Conservation (phyloP, 1,140 invertebrate genomes). For the Scaptomyza pallida region DNA sequence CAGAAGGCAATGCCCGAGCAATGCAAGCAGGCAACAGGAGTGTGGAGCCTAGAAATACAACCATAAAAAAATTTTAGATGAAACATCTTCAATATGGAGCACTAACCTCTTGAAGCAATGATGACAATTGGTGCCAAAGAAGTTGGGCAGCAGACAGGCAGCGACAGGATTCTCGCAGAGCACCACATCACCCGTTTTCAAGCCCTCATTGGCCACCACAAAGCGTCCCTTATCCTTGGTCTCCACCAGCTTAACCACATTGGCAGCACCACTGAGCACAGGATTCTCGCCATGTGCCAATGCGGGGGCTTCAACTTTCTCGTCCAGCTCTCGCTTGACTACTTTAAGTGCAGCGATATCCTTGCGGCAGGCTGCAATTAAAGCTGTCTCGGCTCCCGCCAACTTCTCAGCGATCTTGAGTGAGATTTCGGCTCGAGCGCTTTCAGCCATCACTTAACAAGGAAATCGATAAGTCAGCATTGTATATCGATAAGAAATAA, state of each 20-base stretch:
- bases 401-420: conserved; percentile 86
- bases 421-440: conserved; percentile 86
- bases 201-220: conserved; percentile 86
- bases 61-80: too few species aligned
- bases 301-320: conserved; percentile 27
- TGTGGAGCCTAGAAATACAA: conserved; percentile 85
- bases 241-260: conserved; percentile 84
- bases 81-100: too few species aligned
- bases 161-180: conserved; percentile 90
- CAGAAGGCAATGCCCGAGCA: conserved; percentile 93
- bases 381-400: conserved; percentile 80
- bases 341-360: conserved; percentile 54
- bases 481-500: not conserved
- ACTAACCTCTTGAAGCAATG: conserved; percentile 91
- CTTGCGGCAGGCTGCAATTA: conserved; percentile 52
- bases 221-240: conserved; percentile 85
- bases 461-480: not conserved
- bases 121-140: conserved; percentile 91
- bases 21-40: conserved; percentile 89
- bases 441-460: conserved; percentile 83
- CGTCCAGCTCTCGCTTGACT: conserved; percentile 4
- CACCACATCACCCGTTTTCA: conserved; percentile 88
- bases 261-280: conserved; percentile 79
- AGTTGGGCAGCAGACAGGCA: conserved; percentile 89
- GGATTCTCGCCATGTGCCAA: conserved; percentile 73